Evolutionary conservation across 2,113 vertebrate species (phyloP).

Genomic region (Seriola dumerili): DNA sequence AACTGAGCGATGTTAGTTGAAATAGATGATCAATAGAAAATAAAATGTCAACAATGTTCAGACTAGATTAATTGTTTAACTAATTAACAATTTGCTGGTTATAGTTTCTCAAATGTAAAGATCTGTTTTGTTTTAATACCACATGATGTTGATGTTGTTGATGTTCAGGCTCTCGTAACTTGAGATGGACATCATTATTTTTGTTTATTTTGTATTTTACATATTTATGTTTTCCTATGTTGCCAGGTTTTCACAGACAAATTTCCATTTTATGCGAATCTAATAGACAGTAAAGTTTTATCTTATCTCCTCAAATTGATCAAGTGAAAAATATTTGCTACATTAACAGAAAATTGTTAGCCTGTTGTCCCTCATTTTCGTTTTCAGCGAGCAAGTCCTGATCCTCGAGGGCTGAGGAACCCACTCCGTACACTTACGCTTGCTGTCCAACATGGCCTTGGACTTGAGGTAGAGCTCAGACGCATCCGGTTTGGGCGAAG

Average conservation of each 20-base stretch:
- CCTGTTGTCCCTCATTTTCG: neutral
- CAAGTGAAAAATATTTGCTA: too few species aligned
- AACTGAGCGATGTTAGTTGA: too few species aligned
- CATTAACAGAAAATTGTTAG: neutral
- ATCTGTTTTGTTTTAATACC: neutral
- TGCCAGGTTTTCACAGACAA: too few species aligned
- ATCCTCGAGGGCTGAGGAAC: neutral
- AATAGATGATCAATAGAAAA: too few species aligned
- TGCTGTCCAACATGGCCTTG: constrained; percentile 92
- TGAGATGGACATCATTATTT: too few species aligned
- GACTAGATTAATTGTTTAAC: neutral
- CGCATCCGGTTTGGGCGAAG: constrained; percentile 93
- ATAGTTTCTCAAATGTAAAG: neutral
- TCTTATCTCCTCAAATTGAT: too few species aligned
- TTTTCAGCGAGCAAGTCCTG: neutral
- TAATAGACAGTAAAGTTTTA: too few species aligned
- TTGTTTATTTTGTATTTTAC: too few species aligned
- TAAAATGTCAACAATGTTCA: too few species aligned
- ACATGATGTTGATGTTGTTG: too few species aligned
- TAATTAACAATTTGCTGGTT: neutral
- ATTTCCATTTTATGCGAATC: too few species aligned
- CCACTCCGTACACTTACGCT: constrained; percentile 88
- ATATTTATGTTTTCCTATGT: too few species aligned
- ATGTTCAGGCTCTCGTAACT: neutral
- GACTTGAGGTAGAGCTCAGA: constrained; percentile 97